phyloP scores from a whole-genome alignment of 1,140 invertebrate species.

The Dolichoris vasculosae region DNA sequence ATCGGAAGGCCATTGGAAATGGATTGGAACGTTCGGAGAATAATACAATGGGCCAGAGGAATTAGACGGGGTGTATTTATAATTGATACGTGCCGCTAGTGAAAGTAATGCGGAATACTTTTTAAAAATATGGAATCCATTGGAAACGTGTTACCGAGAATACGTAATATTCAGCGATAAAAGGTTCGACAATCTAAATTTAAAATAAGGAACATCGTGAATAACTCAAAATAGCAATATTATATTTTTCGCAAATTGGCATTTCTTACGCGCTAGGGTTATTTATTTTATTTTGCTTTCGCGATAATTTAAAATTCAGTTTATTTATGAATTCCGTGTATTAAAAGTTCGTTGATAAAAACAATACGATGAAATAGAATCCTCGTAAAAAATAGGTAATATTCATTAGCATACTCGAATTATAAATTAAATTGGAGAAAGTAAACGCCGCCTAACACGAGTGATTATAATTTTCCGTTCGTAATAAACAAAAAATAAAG shows the following conservation, averaged over 20 bases:
- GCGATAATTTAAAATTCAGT: too few species aligned
- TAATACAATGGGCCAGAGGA: not conserved
- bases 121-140: not conserved
- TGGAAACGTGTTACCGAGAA: not conserved
- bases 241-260: not conserved
- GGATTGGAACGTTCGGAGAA: not conserved
- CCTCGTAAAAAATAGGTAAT: not conserved
- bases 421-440: not conserved
- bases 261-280: not conserved
- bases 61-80: slow-evolving; percentile 1
- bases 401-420: not conserved
- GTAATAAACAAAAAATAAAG: not conserved
- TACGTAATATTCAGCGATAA: not conserved
- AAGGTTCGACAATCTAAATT: not conserved
- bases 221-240: not conserved
- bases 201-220: not conserved
- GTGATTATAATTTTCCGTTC: not conserved
- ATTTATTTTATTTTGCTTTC: too few species aligned
- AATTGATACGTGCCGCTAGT: not conserved
- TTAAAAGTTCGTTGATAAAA: not conserved
- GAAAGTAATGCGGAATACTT: not conserved
- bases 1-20: slow-evolving; percentile 24
- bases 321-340: too few species aligned
- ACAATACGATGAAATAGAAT: not conserved
- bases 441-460: not conserved